phyloP scores from a whole-genome alignment of 64 coral and sea anemone species.

The Trachythela sp. region DNA sequence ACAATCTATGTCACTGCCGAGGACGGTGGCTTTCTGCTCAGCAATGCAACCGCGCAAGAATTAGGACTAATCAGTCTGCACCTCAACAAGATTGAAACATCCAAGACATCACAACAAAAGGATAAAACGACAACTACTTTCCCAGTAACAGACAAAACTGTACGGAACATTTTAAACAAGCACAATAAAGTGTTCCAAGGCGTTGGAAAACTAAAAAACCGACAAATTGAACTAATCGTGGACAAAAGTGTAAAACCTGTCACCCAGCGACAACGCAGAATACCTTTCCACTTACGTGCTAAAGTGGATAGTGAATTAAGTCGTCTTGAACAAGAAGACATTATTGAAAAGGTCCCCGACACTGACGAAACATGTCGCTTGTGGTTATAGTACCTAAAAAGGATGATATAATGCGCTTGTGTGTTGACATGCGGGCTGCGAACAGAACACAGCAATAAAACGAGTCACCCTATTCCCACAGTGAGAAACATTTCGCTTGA shows the following conservation, averaged over 20 bases:
- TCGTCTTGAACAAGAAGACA: background rate
- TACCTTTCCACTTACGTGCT: background rate
- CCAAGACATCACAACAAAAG: no score
- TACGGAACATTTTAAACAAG: background rate
- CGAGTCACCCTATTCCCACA: background rate
- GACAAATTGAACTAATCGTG: background rate
- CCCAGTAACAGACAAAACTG: background rate
- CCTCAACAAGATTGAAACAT: background rate
- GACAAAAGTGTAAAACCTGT: background rate
- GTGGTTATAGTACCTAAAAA: background rate
- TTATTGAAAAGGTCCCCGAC: conserved; percentile 1
- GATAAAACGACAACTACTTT: background rate
- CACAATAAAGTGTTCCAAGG: background rate
- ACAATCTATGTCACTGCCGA: background rate
- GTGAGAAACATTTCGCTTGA: no score
- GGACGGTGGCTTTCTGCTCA: background rate
- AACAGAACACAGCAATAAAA: background rate
- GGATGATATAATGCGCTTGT: background rate
- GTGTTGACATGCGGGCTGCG: background rate
- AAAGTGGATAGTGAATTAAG: background rate
- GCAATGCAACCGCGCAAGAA: background rate
- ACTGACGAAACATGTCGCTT: background rate
- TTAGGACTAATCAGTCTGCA: background rate
- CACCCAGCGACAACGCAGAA: background rate
- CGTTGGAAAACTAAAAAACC: background rate